Evolutionary conservation across 2,797 vertebrate genomes (phyloP).

Genomic region (Hydrocynus forskahlii): DNA sequence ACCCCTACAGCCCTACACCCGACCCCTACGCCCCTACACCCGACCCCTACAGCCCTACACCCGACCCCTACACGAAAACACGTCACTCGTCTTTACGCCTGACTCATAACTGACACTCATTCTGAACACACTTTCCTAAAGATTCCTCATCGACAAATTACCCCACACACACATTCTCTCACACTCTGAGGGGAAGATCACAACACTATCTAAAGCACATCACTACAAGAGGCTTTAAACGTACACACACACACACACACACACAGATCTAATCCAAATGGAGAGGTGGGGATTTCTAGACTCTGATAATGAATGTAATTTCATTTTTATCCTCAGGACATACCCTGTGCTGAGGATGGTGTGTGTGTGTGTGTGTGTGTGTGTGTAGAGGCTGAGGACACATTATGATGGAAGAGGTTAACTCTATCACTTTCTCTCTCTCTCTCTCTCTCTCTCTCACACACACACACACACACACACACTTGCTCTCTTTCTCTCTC

Average conservation of each 20-base stretch:
- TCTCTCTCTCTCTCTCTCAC: not conserved
- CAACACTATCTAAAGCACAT: not conserved
- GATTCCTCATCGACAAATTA: too few relatives aligned
- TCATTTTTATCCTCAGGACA: conserved; percentile 47
- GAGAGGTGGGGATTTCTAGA: conserved; percentile 46
- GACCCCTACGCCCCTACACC: too few relatives aligned
- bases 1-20: too few relatives aligned
- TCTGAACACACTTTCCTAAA: too few relatives aligned
- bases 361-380: conserved; percentile 1
- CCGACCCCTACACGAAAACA: too few relatives aligned
- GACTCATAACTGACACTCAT: too few relatives aligned
- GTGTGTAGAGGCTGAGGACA: conserved; percentile 5
- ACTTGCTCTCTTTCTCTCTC: too few relatives aligned
- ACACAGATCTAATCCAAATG: conserved; percentile 43
- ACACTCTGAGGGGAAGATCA: conserved; percentile 6
- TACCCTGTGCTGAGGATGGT: conserved; percentile 2
- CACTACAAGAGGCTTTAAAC: not conserved
- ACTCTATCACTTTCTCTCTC: too few relatives aligned
- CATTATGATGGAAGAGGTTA: not conserved
- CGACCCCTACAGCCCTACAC: too few relatives aligned
- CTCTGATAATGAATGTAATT: conserved; percentile 55
- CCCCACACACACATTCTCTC: too few relatives aligned
- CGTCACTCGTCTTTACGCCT: too few relatives aligned
- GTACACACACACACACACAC: conserved; percentile 18
- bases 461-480: not conserved